Base-by-base conservation (phyloP, 2,113 vertebrate genomes). In the Melospiza georgiana region DNA sequence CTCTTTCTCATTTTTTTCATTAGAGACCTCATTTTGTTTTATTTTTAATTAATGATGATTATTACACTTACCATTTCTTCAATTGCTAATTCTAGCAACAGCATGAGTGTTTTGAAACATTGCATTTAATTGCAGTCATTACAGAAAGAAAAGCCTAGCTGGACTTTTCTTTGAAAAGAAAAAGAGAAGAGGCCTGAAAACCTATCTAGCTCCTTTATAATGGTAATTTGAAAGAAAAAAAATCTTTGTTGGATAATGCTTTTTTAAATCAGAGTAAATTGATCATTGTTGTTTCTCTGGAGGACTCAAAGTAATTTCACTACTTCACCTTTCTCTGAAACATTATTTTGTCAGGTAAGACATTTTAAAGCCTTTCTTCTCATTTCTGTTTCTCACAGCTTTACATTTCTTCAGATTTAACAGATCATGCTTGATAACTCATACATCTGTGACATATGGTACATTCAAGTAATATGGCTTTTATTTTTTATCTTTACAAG, bases 381-480 rank as follows among this genome's bases (percentile, higher is more conserved):
- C 43, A 59, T 13, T 3, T 20, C 30, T 2, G 0, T 73, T 88
- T 73, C 49, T 49, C 23, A 39, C 3, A 1, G 16, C 22, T 80
- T 76, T 71, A 31, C 4, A 41, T 79, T 85, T 72, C 14, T 48
- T 79, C 57, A 39, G 39, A 33, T 74, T 79, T 44, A 73, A 51
- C 5, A 78, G 14, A 19, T 52, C 21, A 27, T 31, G 15, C 7
- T 54, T 66, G 3, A 43, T 59, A 39, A 1, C 39, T 85, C 31
- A 48, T 65, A 12, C 8, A 44, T 16, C 16, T 28, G 2, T 39
- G 10, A 9, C 27, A 37, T 24, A 48, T 0, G 0, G 12, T 59
- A 39, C 15, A 23, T 27, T 87, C 12, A 54, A 74, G 27, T 62
- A n/a, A 58, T 12, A 41, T 22, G 7, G 2, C 2, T 72, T 78